These are phyloP conservation scores for Ginglymostoma cirratum DNA, from an alignment of 2,113 vertebrate species.

Conservation along the genomic window DNA sequence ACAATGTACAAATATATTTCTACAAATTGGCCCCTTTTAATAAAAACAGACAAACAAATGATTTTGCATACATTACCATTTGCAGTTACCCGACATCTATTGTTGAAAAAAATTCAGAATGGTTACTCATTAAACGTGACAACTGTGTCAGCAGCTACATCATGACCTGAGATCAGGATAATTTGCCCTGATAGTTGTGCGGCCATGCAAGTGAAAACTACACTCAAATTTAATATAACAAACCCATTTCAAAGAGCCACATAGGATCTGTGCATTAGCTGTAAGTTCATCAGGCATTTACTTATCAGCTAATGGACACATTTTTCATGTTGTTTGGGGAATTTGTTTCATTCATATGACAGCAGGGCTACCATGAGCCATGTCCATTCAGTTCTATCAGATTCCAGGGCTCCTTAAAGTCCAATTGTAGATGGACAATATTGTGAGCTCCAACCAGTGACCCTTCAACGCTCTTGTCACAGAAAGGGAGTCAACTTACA, in stretches of 20 bases:
- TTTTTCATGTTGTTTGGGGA: neutral
- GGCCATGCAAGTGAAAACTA: neutral
- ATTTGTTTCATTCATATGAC: neutral
- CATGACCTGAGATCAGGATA: neutral
- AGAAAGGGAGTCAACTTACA: neutral
- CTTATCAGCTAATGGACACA: neutral
- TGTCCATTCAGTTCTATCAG: neutral
- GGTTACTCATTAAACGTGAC: neutral
- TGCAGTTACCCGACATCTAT: too few relatives aligned
- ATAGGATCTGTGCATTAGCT: neutral
- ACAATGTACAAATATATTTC: too few relatives aligned
- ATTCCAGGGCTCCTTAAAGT: neutral
- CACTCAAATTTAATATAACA: neutral
- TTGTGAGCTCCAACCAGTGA: neutral
- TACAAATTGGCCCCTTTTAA: too few relatives aligned
- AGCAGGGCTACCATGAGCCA: neutral
- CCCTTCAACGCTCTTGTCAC: neutral
- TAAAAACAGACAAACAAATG: too few relatives aligned
- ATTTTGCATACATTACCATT: too few relatives aligned
- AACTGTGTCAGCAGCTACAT: neutral
- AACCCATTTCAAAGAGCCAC: neutral
- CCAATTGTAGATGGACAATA: neutral
- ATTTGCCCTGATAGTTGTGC: neutral
- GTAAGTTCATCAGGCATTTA: neutral
- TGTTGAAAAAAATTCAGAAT: too few relatives aligned